Percentiles rank a stretch among this genome's conserved stretches.
phyloP scores from a whole-genome alignment of 2,113 vertebrate species.

The Salvelinus sp. region DNA sequence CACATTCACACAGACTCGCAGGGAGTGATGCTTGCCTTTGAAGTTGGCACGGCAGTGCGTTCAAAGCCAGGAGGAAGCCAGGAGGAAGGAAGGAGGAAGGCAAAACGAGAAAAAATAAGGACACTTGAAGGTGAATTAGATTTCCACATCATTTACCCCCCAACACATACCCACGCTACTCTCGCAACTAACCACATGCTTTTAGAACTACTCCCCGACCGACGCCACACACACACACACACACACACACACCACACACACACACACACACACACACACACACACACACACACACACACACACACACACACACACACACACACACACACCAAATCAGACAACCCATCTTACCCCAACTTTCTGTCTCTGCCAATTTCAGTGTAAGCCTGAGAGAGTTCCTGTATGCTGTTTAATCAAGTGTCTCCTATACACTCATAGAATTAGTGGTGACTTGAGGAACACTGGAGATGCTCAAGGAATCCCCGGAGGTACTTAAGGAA shows the following conservation, averaged over 20 bases:
- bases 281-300: conserved; percentile 19
- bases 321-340: conserved; percentile 19
- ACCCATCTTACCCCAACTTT: too few relatives aligned
- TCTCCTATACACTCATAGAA: conserved; percentile 9
- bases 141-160: conserved; percentile 79
- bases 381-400: conserved; percentile 40
- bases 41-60: conserved; percentile 73
- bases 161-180: not conserved
- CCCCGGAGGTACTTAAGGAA: too few relatives aligned
- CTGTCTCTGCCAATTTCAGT: conserved; percentile 50
- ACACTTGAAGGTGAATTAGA: conserved; percentile 81
- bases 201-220: conserved; percentile 65
- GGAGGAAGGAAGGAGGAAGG: conserved; percentile 47
- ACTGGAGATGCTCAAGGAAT: too few relatives aligned
- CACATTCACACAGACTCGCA: conserved; percentile 38
- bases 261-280: conserved; percentile 33
- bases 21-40: conserved; percentile 67
- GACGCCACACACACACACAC: conserved; percentile 38
- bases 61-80: conserved; percentile 71
- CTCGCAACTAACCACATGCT: conserved; percentile 73
- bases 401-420: conserved; percentile 4
- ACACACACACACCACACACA: conserved; percentile 4
- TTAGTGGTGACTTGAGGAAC: too few relatives aligned
- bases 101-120: conserved; percentile 65
- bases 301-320: conserved; percentile 13